Base-by-base conservation (phyloP, 2,797 vertebrate genomes). In the Hapalemur alaotrensis region DNA sequence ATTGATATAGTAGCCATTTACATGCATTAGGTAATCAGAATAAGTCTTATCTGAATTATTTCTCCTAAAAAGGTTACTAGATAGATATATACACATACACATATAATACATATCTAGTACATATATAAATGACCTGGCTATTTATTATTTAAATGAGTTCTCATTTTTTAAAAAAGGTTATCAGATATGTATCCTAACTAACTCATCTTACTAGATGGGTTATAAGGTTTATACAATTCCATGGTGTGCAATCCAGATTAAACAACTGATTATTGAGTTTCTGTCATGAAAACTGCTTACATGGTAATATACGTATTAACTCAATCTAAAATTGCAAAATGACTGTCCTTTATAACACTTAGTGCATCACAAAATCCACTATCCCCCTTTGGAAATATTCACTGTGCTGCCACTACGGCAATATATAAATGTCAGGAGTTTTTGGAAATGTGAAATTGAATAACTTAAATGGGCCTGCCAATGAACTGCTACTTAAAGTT, bases 261-360 rank as follows among this genome's bases (percentile, higher is more conserved):
- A 84, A 96, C 32, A 97, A 97, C 48, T 76, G 95, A 98, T 91
- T 97, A 98, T 91, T 98, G 98, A 98, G 81, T 98, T 98, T 97
- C 82, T 98, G 95, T 98, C 97, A 98, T 78, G 80, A 98, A 98
- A 98, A 98, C 70, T 41, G 63, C 97, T 98, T 97, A 95, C 75
- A 88, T 57, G 80, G 95, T 96, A 97, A 95, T 98, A 94, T 13
- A 89, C 14, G 92, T 98, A 98, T 87, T 98, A 98, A 98, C 93
- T 98, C 98, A 95, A 98, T 98, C 6, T 97, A 96, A 98, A 98
- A 97, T 97, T 97, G 93, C 65, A 97, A 97, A 98, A 98, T 86
- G 82, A 75, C 79, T 52, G 43, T 98, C 79, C 81, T 98, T 98
- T 98, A 59, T 97, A 98, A 97, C 38, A 96, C 92, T 97, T 87